phyloP scores from a whole-genome alignment of 53 echinoderm and acorn worm genomes.

The Mesocentrotus franciscanus region DNA sequence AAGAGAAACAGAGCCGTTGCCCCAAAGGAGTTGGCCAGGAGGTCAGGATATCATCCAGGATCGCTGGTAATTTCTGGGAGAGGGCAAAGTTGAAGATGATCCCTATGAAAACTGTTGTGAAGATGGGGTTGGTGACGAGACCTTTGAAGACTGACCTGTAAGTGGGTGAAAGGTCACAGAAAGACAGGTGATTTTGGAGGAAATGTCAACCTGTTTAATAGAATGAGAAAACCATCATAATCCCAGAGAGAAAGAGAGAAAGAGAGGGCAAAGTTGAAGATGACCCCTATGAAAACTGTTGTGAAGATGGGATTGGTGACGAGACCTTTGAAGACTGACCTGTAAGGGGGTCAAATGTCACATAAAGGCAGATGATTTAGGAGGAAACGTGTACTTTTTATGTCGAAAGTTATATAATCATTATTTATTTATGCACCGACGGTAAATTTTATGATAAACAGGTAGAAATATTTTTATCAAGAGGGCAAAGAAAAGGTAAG shows the following conservation, averaged over 20 bases:
- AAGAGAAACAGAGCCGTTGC: constrained; percentile 88
- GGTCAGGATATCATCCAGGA: constrained; percentile 72
- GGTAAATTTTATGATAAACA: too few species aligned
- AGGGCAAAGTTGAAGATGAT: constrained; percentile 77
- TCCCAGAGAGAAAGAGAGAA: background rate
- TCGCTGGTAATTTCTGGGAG: constrained; percentile 67
- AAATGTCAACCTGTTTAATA: background rate
- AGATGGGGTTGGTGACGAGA: constrained; percentile 80
- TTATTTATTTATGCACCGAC: too few species aligned
- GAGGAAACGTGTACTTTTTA: too few species aligned
- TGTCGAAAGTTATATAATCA: too few species aligned
- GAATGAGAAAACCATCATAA: background rate
- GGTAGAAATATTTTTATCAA: too few species aligned
- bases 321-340: constrained; percentile 70
- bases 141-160: constrained; percentile 72
- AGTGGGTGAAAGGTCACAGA: background rate
- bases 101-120: constrained; percentile 73
- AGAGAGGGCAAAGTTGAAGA: constrained; percentile 71
- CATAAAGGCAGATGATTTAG: background rate
- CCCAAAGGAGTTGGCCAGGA: constrained; percentile 79
- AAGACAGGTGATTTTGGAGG: background rate
- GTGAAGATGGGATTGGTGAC: constrained; percentile 76
- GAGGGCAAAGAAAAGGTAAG: too few species aligned
- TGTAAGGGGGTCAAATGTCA: constrained; percentile 13
- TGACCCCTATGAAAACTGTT: constrained; percentile 72